phyloP scores from a whole-genome alignment of 2,113 vertebrate genomes.

The Recurvirostra avosetta region DNA sequence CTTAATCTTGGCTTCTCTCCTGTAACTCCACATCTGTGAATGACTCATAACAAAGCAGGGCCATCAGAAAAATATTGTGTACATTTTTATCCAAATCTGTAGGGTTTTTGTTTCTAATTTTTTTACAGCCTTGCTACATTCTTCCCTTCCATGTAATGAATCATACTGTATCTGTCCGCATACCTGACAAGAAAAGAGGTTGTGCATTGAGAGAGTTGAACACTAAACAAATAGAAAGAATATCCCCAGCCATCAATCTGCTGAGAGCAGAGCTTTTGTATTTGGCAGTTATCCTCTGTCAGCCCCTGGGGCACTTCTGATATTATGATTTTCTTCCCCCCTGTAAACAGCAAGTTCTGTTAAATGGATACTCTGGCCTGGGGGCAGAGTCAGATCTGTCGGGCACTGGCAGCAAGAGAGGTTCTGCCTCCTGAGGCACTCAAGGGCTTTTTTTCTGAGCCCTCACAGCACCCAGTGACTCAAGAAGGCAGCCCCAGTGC shows the following conservation, averaged over 20 bases:
- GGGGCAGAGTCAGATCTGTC: neutral
- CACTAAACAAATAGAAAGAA: neutral
- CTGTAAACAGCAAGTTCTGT: slow-evolving; percentile 10
- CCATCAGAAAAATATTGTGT: slow-evolving; percentile 49
- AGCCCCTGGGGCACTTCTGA: neutral
- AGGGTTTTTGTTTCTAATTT: neutral
- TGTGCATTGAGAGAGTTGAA: neutral
- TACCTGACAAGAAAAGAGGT: neutral
- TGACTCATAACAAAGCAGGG: slow-evolving; percentile 58
- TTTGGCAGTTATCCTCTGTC: slow-evolving; percentile 39
- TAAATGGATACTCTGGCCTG: neutral
- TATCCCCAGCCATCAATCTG: neutral
- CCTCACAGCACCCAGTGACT: neutral
- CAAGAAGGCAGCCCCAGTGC: neutral
- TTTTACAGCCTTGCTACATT: neutral
- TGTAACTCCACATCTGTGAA: slow-evolving; percentile 57
- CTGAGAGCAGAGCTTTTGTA: slow-evolving; percentile 16
- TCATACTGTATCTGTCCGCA: neutral
- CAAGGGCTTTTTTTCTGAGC: neutral
- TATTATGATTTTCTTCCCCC: neutral
- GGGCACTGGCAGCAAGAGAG: neutral
- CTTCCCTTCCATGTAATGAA: neutral
- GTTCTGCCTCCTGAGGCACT: neutral
- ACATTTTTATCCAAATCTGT: slow-evolving; percentile 20
- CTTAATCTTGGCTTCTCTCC: slow-evolving; percentile 55